Base-by-base conservation (phyloP, 2,113 vertebrate genomes). In the Hippocampus mohnikei region DNA sequence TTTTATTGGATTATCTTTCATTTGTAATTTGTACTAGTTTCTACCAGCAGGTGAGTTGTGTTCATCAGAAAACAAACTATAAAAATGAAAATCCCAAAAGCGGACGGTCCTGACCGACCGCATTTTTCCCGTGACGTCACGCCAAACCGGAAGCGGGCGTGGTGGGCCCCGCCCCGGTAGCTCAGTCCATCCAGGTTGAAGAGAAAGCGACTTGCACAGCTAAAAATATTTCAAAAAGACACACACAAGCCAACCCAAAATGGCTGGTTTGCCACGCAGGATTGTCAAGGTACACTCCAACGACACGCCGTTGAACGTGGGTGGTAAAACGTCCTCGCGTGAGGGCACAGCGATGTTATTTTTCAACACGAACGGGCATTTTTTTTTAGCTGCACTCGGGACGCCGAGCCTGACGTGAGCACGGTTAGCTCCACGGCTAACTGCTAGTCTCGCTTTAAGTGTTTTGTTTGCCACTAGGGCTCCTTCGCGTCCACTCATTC, bases 221-320 rank as follows among this genome's bases (percentile, higher is more conserved):
- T 91, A 88, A 92, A 89, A 91, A 91, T 88, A 88, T 89, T 8
- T 2, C 5, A 2, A 11, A 23, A 56, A 25, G 5, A 56, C 25
- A 50, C 21, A 8, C 18, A 93, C 91, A 76, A 90, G 85, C 85
- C 82, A 86, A 93, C 92, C 94, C 94, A 95, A 96, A 92, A 97
- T 96, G 95, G 94, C 94, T 82, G 95, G 94, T 91, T 92, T 97
- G 90, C 95, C 96, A 91, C 94, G 94, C 89, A 96, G 96, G 92
- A 98, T 98, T 86, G 91, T 96, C 85, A 97, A 96, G 95, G 96
- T 96, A 95, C 85, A 64, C 25, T 71, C 27, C 25, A 33, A 8
- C 58, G 16, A 33, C 27, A 33, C 27, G 5, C 27, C 27, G 27
- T 60, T 60, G 15, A 60, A 33, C 58, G 27, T 60, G 27, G 7